phyloP scores from a whole-genome alignment of 2,113 vertebrate species.

The Tor tambroides region DNA sequence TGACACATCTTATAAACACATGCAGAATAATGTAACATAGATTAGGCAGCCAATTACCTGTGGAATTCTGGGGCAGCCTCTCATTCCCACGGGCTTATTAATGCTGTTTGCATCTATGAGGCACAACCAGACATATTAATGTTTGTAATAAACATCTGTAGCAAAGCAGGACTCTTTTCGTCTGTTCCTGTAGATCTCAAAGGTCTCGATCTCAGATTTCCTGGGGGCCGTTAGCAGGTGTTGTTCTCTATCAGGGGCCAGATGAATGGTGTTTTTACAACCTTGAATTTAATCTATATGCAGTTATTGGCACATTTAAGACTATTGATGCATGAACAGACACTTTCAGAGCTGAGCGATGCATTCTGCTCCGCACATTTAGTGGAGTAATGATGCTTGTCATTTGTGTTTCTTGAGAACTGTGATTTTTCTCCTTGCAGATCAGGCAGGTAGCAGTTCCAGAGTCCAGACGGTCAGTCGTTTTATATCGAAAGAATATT shows the following conservation, averaged over 20 bases:
- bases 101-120: conserved; percentile 52
- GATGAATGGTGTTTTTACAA: background rate
- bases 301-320: background rate
- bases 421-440: background rate
- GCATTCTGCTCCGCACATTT: background rate
- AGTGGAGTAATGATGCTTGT: background rate
- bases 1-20: conserved; percentile 27
- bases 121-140: background rate
- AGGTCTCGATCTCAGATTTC: background rate
- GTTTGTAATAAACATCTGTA: conserved; percentile 11
- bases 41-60: conserved; percentile 66
- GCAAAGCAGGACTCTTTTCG: background rate
- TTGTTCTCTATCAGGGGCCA: background rate
- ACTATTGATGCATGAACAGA: conserved; percentile 7
- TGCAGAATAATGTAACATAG: conserved; percentile 65
- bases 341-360: background rate
- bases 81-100: conserved; percentile 57
- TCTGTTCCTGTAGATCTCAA: background rate
- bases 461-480: background rate
- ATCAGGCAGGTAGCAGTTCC: background rate
- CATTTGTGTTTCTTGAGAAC: background rate
- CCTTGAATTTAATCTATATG: background rate
- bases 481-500: background rate
- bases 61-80: conserved; percentile 61
- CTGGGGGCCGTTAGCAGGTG: background rate